phyloP scores from a whole-genome alignment of 2,113 vertebrate species.

The Ascaphus truei region DNA sequence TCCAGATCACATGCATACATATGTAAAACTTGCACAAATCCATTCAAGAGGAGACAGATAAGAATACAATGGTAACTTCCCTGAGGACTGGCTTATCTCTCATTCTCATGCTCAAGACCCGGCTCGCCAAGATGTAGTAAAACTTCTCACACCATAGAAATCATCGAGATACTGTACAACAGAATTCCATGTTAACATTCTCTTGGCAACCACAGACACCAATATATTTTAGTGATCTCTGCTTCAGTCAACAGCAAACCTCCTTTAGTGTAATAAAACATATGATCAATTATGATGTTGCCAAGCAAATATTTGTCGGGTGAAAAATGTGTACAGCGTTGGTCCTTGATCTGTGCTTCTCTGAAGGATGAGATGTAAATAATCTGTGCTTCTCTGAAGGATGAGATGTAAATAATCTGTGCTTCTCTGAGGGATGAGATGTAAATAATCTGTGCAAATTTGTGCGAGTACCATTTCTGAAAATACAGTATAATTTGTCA shows the following conservation, averaged over 20 bases:
- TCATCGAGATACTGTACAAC: not conserved
- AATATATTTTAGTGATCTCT: constrained; percentile 4
- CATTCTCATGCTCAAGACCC: not conserved
- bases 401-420: no score
- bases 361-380: no score
- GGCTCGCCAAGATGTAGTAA: not conserved
- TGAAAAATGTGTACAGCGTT: no score
- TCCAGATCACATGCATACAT: not conserved
- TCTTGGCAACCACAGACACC: not conserved
- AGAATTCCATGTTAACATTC: not conserved
- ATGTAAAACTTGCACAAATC: not conserved
- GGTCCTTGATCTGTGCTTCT: no score
- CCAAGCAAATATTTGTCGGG: no score
- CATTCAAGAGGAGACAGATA: constrained; percentile 7
- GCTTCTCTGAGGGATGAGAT: no score
- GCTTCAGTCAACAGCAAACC: not conserved
- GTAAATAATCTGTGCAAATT: no score
- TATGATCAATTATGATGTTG: no score
- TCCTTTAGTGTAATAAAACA: no score
- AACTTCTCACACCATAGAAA: not conserved
- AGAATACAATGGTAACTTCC: constrained; percentile 6
- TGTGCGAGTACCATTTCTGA: no score
- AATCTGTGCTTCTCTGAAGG: no score
- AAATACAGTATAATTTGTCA: no score
- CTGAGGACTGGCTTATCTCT: constrained; percentile 13